Conservation (phyloP, 2,113 vertebrate genomes). For the Zeus faber region DNA sequence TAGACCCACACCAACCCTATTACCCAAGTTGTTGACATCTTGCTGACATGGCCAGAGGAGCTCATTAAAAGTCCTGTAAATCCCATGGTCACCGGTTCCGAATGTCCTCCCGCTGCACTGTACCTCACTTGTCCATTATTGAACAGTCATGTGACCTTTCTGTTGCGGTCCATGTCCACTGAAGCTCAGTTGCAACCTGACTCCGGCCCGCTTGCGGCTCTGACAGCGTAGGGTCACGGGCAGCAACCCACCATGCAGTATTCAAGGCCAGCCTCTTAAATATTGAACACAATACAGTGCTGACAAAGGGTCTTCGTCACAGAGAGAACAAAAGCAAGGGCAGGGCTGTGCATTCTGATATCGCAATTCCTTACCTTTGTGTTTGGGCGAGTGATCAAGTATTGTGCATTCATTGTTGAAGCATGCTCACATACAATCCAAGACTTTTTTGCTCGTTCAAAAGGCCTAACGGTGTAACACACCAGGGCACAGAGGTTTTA, state of each 20-base stretch:
- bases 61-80: too few relatives aligned
- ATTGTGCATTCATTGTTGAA: too few relatives aligned
- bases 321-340: constrained; percentile 26
- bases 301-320: constrained; percentile 28
- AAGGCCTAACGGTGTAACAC: too few relatives aligned
- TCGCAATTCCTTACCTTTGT: background rate
- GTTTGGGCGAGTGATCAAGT: background rate
- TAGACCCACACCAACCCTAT: too few relatives aligned
- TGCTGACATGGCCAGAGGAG: too few relatives aligned
- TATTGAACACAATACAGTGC: constrained; percentile 35
- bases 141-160: constrained; percentile 43
- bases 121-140: constrained; percentile 43
- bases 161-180: constrained; percentile 30
- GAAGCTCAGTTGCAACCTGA: constrained; percentile 56
- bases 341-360: constrained; percentile 5
- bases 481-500: too few relatives aligned
- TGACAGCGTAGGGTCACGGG: constrained; percentile 24
- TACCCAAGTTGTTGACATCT: too few relatives aligned
- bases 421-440: too few relatives aligned
- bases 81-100: too few relatives aligned
- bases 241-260: constrained; percentile 27
- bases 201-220: constrained; percentile 12
- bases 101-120: too few relatives aligned
- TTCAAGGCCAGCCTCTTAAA: constrained; percentile 42
- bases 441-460: too few relatives aligned